phyloP scores from a whole-genome alignment of 2,888 invertebrate genomes.

The Panopea generosa region DNA sequence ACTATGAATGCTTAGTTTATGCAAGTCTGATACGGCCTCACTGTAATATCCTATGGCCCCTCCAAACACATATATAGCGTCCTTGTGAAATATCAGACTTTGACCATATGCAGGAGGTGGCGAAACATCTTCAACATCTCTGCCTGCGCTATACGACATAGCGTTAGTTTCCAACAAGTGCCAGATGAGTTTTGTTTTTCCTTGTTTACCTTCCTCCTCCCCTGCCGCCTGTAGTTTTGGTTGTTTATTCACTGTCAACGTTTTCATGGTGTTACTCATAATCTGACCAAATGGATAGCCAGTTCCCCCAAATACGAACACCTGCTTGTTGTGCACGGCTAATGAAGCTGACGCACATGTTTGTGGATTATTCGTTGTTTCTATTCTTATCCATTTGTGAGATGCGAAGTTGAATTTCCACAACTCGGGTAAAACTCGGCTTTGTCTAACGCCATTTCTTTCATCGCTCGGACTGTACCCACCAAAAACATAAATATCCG shows the following conservation, averaged over 20 bases:
- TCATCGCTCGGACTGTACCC: slow-evolving; percentile 65
- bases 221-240: slow-evolving; percentile 47
- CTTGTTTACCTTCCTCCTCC: slow-evolving; percentile 10
- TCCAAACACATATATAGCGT: slow-evolving; percentile 93
- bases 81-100: slow-evolving; percentile 85
- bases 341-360: slow-evolving; percentile 68
- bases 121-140: slow-evolving; percentile 76
- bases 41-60: slow-evolving; percentile 96
- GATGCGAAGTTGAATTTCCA: slow-evolving; percentile 94
- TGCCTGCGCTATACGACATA: slow-evolving; percentile 54
- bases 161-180: slow-evolving; percentile 63
- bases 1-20: slow-evolving; percentile 91
- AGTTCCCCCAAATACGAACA: slow-evolving; percentile 97
- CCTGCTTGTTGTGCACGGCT: slow-evolving; percentile 55
- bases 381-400: slow-evolving; percentile 91
- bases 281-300: slow-evolving; percentile 94
- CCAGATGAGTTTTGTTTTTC: slow-evolving; percentile 84
- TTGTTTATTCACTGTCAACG: slow-evolving; percentile 23
- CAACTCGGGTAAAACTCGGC: slow-evolving; percentile 87
- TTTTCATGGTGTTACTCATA: slow-evolving; percentile 91
- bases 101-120: slow-evolving; percentile 94
- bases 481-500: slow-evolving; percentile 68
- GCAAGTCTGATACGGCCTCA: slow-evolving; percentile 91
- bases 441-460: slow-evolving; percentile 46
- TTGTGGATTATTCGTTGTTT: slow-evolving; percentile 85